phyloP scores from a whole-genome alignment of 2,797 vertebrate species.

The Lutjanus argentimaculatus region DNA sequence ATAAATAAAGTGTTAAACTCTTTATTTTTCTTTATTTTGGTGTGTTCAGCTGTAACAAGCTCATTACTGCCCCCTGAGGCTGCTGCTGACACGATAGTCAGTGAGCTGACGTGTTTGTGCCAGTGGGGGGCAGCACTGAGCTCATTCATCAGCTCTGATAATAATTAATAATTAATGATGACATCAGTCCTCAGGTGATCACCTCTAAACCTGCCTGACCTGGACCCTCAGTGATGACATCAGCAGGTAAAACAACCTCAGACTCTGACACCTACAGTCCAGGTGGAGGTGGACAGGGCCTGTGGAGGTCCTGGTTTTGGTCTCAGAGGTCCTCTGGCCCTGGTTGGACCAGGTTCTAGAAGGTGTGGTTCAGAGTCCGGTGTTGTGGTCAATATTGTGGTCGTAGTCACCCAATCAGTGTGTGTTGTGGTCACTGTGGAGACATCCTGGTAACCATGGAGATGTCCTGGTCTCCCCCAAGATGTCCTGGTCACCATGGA shows the following conservation, averaged over 20 bases:
- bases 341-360: not conserved
- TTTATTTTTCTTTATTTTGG: not conserved
- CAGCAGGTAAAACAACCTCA: not conserved
- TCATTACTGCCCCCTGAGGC: not conserved
- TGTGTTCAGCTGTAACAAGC: not conserved
- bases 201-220: too few relatives aligned
- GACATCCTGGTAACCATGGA: constrained; percentile 52
- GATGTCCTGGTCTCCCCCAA: too few relatives aligned
- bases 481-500: constrained; percentile 26
- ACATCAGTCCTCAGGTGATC: too few relatives aligned
- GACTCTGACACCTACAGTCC: not conserved
- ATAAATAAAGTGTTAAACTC: not conserved
- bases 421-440: constrained; percentile 47
- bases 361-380: not conserved
- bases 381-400: not conserved
- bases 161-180: too few relatives aligned
- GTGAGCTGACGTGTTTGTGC: not conserved
- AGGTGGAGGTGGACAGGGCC: not conserved
- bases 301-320: not conserved
- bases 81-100: not conserved
- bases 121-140: not conserved
- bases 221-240: not conserved
- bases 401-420: not conserved
- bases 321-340: not conserved
- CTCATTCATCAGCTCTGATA: not conserved